Evolutionary conservation across 2,888 invertebrate genomes (phyloP).

Genomic region (Ceramica pisi): DNA sequence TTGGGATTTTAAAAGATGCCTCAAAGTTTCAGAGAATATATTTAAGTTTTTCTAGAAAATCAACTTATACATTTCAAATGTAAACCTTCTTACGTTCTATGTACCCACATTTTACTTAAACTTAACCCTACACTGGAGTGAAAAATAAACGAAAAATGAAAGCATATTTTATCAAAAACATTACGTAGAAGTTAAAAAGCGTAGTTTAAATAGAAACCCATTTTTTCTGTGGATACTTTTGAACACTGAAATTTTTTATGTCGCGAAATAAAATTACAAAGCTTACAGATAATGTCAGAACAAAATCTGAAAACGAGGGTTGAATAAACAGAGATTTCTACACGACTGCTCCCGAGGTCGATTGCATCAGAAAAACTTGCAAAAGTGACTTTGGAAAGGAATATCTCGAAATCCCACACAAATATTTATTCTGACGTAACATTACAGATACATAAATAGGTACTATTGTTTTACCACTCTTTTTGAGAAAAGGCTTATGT

Average conservation of each 20-base stretch:
- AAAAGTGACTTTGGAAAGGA: conserved; percentile 6
- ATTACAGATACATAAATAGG: conserved; percentile 12
- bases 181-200: background rate
- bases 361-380: conserved; percentile 24
- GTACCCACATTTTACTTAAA: background rate
- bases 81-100: background rate
- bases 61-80: background rate
- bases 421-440: conserved; percentile 48
- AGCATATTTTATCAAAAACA: conserved; percentile 20
- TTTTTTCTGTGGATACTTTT: conserved; percentile 25
- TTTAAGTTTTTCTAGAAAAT: background rate
- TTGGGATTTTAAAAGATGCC: background rate
- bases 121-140: background rate
- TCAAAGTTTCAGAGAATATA: background rate
- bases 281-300: conserved; percentile 29
- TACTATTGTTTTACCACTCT: conserved; percentile 24
- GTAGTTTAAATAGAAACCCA: conserved; percentile 26
- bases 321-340: conserved; percentile 50
- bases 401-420: conserved; percentile 24
- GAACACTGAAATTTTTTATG: conserved; percentile 24
- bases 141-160: conserved; percentile 7
- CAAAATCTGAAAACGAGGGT: conserved; percentile 36
- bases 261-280: conserved; percentile 29
- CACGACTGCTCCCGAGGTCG: conserved; percentile 27
- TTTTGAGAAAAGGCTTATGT: conserved; percentile 7